Evolutionary conservation across 35 echinoderm and acorn worm genomes (phyloP).

Genomic region (Heliocidaris tuberculata): DNA sequence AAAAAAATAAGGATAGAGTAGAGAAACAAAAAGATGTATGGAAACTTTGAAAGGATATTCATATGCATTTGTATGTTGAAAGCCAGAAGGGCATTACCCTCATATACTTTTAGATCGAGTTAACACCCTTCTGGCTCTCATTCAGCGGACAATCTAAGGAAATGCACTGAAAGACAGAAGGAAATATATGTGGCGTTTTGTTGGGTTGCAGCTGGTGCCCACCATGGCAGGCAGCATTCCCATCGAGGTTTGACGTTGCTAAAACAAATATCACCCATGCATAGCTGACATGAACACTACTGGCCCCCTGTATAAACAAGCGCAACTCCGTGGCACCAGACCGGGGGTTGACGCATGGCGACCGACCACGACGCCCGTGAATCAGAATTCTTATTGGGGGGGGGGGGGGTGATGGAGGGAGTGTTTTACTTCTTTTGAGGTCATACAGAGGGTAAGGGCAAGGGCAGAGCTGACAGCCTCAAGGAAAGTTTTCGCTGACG

Average conservation of each 20-base stretch:
- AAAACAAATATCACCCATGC: conserved; percentile 9
- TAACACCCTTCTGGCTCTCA: too few species aligned
- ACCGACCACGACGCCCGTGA: not conserved
- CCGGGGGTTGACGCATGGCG: not conserved
- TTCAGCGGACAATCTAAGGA: not conserved
- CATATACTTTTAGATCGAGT: too few species aligned
- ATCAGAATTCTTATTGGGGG: not conserved
- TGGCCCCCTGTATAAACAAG: conserved; percentile 7
- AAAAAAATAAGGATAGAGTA: too few species aligned
- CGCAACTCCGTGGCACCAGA: not conserved
- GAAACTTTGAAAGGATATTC: too few species aligned
- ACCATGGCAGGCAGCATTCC: not conserved
- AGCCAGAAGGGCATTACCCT: too few species aligned
- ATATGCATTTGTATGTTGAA: too few species aligned
- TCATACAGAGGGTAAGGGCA: not conserved
- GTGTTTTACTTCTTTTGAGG: not conserved
- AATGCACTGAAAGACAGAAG: not conserved
- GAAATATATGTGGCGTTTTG: not conserved
- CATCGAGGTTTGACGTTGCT: not conserved
- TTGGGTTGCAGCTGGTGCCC: not conserved
- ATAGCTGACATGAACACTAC: conserved; percentile 10
- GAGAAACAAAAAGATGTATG: too few species aligned
- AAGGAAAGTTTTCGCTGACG: not conserved
- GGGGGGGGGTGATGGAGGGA: not conserved
- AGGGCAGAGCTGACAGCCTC: not conserved